Conservation (phyloP, 2,113 vertebrate species). For the Furnarius figulus region DNA sequence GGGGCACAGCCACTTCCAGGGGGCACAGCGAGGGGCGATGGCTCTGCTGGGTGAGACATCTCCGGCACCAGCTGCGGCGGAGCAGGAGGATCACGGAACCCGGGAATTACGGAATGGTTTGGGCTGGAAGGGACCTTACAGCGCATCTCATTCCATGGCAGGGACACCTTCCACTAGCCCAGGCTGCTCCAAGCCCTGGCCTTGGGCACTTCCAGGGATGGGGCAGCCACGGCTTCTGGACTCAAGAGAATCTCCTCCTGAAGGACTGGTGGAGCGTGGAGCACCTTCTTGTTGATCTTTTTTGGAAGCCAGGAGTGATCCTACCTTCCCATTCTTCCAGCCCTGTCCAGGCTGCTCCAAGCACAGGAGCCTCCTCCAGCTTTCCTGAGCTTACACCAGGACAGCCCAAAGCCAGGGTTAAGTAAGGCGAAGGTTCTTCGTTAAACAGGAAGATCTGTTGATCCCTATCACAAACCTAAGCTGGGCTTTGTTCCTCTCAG, state of each 20-base stretch:
- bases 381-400: neutral
- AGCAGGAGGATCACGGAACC: rapidly evolving
- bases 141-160: neutral
- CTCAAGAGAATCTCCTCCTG: neutral
- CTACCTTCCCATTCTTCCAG: neutral
- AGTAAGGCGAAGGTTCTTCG: neutral
- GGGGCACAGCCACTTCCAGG: rapidly evolving
- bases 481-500: neutral
- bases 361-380: neutral
- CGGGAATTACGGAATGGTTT: rapidly evolving
- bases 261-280: rapidly evolving
- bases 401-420: neutral
- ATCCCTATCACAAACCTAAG: neutral
- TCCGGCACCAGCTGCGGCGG: rapidly evolving
- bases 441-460: neutral
- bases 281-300: rapidly evolving
- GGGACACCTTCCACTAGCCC: neutral
- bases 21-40: rapidly evolving
- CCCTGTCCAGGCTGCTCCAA: rapidly evolving
- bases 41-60: neutral
- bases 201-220: neutral
- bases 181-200: neutral
- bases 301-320: neutral
- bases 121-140: neutral
- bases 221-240: neutral